Conservation (phyloP, 2,797 vertebrate genomes). For the Serranus cabrilla region DNA sequence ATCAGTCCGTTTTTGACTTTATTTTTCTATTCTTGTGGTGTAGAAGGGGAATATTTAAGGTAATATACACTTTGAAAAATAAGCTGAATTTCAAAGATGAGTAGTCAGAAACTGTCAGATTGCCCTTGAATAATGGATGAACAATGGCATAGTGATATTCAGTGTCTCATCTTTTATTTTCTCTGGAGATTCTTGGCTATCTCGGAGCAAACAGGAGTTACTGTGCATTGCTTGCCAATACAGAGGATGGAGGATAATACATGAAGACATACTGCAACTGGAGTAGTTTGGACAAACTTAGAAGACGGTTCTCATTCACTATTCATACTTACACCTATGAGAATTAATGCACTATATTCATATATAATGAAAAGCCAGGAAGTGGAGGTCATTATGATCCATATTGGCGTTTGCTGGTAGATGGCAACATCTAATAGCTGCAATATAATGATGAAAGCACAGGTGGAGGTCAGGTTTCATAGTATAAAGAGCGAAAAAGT, state of each 20-base stretch:
- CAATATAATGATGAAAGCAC: too few relatives aligned
- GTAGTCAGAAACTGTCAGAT: conserved; percentile 50
- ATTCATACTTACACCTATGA: too few relatives aligned
- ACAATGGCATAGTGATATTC: conserved; percentile 20
- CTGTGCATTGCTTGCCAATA: neutral
- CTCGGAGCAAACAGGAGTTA: conserved; percentile 13
- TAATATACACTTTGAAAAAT: conserved; percentile 34
- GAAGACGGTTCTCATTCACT: too few relatives aligned
- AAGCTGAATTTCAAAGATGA: conserved; percentile 50
- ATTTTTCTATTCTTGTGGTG: conserved; percentile 7
- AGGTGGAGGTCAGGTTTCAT: too few relatives aligned
- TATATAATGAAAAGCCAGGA: too few relatives aligned
- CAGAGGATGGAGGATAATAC: neutral
- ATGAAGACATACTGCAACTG: neutral
- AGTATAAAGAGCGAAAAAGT: too few relatives aligned
- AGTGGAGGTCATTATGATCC: too few relatives aligned
- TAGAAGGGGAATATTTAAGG: conserved; percentile 44
- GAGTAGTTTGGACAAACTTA: neutral
- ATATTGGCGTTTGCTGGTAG: too few relatives aligned
- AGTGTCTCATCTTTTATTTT: conserved; percentile 7
- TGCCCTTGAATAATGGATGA: conserved; percentile 67
- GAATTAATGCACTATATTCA: too few relatives aligned
- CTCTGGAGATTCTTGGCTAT: conserved; percentile 26
- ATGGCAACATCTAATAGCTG: too few relatives aligned
- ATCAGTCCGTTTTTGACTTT: conserved; percentile 2